Evolutionary conservation across 2,113 vertebrate genomes (phyloP).

Genomic region (Ardeotis arabs): DNA sequence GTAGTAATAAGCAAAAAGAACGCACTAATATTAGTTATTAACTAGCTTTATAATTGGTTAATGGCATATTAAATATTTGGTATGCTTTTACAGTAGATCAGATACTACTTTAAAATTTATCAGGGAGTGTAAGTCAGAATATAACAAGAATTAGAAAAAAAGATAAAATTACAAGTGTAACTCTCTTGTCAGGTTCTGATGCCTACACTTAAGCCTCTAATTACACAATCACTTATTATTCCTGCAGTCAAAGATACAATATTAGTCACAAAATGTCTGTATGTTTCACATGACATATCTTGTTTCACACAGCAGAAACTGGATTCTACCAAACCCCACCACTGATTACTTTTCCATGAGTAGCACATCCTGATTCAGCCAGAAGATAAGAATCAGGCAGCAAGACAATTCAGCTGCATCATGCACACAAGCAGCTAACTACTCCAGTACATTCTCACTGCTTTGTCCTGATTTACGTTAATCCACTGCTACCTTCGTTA

Average conservation of each 20-base stretch:
- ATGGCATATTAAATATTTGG: neutral
- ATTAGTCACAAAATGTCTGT: neutral
- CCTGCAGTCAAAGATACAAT: neutral
- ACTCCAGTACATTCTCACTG: neutral
- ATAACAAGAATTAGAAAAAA: neutral
- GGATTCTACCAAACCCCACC: neutral
- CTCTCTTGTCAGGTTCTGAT: neutral
- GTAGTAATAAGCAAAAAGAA: neutral
- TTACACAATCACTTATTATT: neutral
- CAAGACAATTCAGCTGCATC: neutral
- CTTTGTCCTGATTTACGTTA: neutral
- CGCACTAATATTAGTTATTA: neutral
- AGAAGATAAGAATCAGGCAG: neutral
- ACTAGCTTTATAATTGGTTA: neutral
- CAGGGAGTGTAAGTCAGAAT: neutral
- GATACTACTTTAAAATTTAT: neutral
- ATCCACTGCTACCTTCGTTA: neutral
- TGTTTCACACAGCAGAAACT: neutral
- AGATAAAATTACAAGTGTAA: neutral
- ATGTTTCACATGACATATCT: neutral
- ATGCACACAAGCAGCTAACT: neutral
- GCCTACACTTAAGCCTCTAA: neutral
- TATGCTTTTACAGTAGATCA: neutral
- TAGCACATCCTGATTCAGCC: neutral
- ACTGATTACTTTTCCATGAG: neutral